Percentiles rank a stretch among this genome's conserved stretches.
Conservation (phyloP, 2,113 vertebrate species). For the Sarotherodon lohbergeri region DNA sequence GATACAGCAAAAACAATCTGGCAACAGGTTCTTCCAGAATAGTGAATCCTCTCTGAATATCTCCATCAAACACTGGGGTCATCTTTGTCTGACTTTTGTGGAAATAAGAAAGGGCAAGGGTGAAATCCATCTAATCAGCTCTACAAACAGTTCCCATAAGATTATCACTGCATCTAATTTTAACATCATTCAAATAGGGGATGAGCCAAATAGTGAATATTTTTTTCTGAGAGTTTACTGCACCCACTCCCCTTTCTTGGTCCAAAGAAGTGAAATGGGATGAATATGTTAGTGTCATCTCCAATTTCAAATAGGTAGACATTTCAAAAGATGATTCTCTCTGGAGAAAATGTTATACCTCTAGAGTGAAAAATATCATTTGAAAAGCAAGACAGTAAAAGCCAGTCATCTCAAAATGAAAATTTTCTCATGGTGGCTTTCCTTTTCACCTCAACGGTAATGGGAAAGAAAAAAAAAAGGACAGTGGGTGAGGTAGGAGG, state of each 20-base stretch:
- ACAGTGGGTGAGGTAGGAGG: background rate
- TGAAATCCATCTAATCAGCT: background rate
- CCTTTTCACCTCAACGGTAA: conserved; percentile 56
- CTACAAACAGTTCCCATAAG: background rate
- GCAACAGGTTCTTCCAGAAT: conserved; percentile 6
- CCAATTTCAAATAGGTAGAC: conserved; percentile 69
- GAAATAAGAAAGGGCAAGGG: background rate
- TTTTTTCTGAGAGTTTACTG: conserved; percentile 25
- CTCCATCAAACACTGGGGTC: background rate
- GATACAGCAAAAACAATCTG: conserved; percentile 2
- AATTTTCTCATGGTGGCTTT: conserved; percentile 54
- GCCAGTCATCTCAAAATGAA: conserved; percentile 63
- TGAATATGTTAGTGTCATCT: conserved; percentile 69
- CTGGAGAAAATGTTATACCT: conserved; percentile 53
- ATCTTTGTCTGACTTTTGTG: conserved; percentile 1
- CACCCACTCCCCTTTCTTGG: background rate
- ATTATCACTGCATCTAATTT: conserved; percentile 20
- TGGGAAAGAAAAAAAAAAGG: background rate
- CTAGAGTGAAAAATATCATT: conserved; percentile 58
- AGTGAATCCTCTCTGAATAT: background rate
- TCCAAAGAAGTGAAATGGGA: conserved; percentile 53
- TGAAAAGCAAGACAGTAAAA: conserved; percentile 62
- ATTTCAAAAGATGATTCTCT: conserved; percentile 65
- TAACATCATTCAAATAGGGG: conserved; percentile 3
- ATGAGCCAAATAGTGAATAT: conserved; percentile 24